A percentile compares a stretch with the other conserved stretches of the same genome.
Evolutionary conservation across 2,797 vertebrate species (phyloP).

Genomic region (Mionectes olivaceus): DNA sequence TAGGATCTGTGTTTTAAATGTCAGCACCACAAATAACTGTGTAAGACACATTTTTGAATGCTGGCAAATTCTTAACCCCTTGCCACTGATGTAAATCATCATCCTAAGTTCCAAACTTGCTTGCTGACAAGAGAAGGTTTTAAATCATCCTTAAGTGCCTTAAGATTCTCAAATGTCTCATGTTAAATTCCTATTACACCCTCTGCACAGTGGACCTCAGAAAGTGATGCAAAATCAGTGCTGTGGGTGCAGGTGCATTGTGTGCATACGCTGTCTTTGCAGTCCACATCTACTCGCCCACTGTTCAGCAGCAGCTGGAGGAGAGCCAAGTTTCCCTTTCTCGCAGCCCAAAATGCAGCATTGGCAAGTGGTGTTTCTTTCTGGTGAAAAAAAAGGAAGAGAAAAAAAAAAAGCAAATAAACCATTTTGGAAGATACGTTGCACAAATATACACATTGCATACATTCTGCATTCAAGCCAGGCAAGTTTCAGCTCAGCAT

Average conservation of each 20-base stretch:
- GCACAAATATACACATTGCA: not conserved
- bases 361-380: conserved; percentile 98
- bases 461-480: not conserved
- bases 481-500: not conserved
- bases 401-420: not conserved
- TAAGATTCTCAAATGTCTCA: not conserved
- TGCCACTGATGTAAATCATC: not conserved
- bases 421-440: not conserved
- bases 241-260: conserved; percentile 64
- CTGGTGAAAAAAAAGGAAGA: conserved; percentile 70
- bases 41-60: not conserved
- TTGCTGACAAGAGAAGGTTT: conserved; percentile 10
- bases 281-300: conserved; percentile 95
- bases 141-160: conserved; percentile 34
- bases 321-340: conserved; percentile 93
- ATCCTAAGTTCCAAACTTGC: not conserved
- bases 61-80: conserved; percentile 34
- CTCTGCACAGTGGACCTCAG: conserved; percentile 44
- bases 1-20: conserved; percentile 22
- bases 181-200: not conserved
- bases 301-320: conserved; percentile 96
- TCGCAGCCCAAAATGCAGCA: conserved; percentile 95
- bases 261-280: conserved; percentile 93
- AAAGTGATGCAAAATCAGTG: conserved; percentile 64
- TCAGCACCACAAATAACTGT: not conserved